Evolutionary conservation across 2,113 vertebrate species (phyloP), one percentile per base, ranked within the genome.

Genomic region (Mastomys coucha): DNA sequence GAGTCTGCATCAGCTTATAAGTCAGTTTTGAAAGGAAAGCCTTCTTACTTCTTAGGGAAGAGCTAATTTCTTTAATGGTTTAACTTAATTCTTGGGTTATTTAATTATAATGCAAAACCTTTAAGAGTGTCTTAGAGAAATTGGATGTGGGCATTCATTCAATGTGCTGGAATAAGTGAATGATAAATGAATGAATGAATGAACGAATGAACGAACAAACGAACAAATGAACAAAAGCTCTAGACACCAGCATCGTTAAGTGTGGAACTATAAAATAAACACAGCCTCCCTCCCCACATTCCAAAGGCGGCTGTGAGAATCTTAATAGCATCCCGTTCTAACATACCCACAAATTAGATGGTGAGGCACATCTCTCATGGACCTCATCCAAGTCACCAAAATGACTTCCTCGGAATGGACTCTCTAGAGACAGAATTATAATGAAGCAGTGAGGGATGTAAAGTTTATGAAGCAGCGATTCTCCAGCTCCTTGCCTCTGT

Each of bases 261-360:
- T 95, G 85, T 95, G 88, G 88, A 86, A 89, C 91, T 95, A 91
- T 97, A 97, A 97, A 97, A 96, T 97, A 98, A 98, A 98, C 97
- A 97, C 63, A 49, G 95, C 96, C 77, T 96, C 86, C 94, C 86
- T 93, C 51, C 87, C 49, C 88, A 65, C 97, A 97, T 97, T 98
- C 97, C 97, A 73, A 91, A 95, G 91, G 94, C 70, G 56, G 45
- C 97, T 94, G 76, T 49, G 88, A 93, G 96, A 91, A 81, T 90
- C 86, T 97, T 96, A 98, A 97, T 95, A 89, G 96, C 85, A 96
- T 96, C 96, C 95, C 92, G 91, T 89, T 91, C 4, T 88, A 96
- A 92, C 93, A 97, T 17, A 95, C 91, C 89, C 94, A 75, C 95
- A 97, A 98, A 96, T 95, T 91, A 97, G 81, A 95, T 91, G 88